Evolutionary conservation across 2,797 vertebrate genomes (phyloP), one percentile per base, ranked within the genome.

Genomic region (Ptychadena robeensis): DNA sequence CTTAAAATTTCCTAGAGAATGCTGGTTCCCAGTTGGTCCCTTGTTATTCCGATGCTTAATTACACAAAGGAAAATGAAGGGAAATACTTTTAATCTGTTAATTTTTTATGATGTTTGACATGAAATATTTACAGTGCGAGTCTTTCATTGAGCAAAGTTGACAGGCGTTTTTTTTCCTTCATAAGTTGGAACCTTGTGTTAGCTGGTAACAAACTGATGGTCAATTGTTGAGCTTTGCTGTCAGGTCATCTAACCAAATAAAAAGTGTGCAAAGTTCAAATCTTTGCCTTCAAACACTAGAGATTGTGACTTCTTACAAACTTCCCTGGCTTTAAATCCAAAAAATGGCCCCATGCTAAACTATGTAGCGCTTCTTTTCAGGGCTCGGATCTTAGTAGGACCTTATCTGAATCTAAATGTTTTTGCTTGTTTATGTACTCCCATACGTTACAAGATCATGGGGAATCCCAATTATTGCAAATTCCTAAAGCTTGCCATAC

Each of bases 101-200:
- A 85, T 85, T 75, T 85, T 85, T 85, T 67, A 85, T 85, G 82
- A 85, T 59, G 78, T 75, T 79, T 61, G 63, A 37, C 22, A 79
- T 83, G 40, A 79, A 83, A 83, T 79, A 83, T 83, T 83, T 73
- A 83, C 30, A 59, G 27, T 28, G 28, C 22, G 53, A 74, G 65
- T 66, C 53, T 67, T 85, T 80, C 37, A 75, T 34, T 70, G 64
- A 80, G 73, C 53, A 75, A 35, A 84, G 64, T 40, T 84, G 69
- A 70, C 71, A 73, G 44, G 35, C 76, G 40, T 75, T 70, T 84
- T 70, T 84, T 32, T 70, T 71, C 64, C 65, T 11, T 27, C 34
- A 48, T 18, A 48, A 67, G 35, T 73, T 74, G 28, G n/a, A 80
- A 65, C 66, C 28, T 74, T 10, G 4, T 66, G 11, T 70, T 59